Percentiles rank a stretch among this genome's conserved stretches.
Evolutionary conservation across 2,888 invertebrate species (phyloP).

Genomic region (Desoria tigrina): DNA sequence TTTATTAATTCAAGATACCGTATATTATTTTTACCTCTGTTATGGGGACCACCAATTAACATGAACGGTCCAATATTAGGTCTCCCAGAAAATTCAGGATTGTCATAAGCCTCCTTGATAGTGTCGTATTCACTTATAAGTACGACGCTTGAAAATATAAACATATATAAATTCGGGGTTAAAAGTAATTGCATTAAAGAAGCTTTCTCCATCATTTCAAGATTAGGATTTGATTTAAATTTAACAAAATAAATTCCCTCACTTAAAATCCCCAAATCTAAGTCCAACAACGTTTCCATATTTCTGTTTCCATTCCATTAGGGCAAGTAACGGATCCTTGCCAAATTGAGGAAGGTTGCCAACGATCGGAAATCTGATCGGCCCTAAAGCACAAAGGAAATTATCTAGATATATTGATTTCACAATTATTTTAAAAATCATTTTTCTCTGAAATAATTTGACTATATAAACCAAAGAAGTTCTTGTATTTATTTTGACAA

Average conservation of each 20-base stretch:
- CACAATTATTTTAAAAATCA: no score
- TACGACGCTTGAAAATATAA: constrained; percentile 21
- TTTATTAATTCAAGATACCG: no score
- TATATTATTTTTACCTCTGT: no score
- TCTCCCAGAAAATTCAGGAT: constrained; percentile 31
- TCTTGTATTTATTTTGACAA: no score
- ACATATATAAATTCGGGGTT: no score
- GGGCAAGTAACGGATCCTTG: background rate
- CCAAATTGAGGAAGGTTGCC: constrained; percentile 25
- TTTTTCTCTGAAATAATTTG: no score
- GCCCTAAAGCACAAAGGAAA: no score
- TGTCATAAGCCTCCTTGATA: constrained; percentile 35
- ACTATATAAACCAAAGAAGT: no score
- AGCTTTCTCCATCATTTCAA: background rate
- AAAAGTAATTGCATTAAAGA: no score
- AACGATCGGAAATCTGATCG: constrained; percentile 26
- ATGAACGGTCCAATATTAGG: constrained; percentile 22
- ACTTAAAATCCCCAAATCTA: constrained; percentile 24
- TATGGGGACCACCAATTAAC: no score
- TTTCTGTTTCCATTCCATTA: constrained; percentile 27
- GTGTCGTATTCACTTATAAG: constrained; percentile 25
- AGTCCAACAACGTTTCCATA: constrained; percentile 31
- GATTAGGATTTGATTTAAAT: background rate
- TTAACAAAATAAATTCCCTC: no score
- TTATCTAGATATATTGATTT: no score